Percentiles rank a stretch among this genome's conserved stretches.
Conservation (phyloP, 1,140 invertebrate species). For the Apis mellifera region DNA sequence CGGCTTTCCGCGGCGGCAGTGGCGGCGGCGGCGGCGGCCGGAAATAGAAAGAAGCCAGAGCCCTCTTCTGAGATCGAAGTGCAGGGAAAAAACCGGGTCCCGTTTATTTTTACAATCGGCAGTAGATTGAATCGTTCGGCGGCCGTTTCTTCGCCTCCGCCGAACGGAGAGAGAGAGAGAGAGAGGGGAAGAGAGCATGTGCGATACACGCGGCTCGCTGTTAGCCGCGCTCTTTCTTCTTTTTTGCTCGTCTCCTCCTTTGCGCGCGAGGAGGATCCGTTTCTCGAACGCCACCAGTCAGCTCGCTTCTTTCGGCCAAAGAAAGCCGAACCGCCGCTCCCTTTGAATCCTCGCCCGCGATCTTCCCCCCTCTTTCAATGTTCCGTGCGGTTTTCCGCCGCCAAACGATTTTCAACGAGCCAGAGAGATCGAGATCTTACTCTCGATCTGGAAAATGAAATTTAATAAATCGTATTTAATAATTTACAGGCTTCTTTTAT, state of each 20-base stretch:
- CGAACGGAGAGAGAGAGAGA: background rate
- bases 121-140: conserved; percentile 71
- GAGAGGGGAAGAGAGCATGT: conserved; percentile 61
- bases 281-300: conserved; percentile 31
- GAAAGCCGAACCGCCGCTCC: conserved; percentile 41
- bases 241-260: conserved; percentile 73
- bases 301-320: background rate
- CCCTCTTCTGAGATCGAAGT: conserved; percentile 67
- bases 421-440: no score
- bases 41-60: conserved; percentile 60
- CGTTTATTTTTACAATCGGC: conserved; percentile 74
- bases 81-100: conserved; percentile 44
- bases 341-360: conserved; percentile 62
- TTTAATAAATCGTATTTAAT: no score
- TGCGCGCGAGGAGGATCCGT: conserved; percentile 62
- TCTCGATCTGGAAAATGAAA: no score
- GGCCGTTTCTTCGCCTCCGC: conserved; percentile 28
- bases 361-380: conserved; percentile 17
- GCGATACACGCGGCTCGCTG: conserved; percentile 71
- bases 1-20: conserved; percentile 25
- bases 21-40: conserved; percentile 34
- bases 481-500: no score
- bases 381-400: conserved; percentile 1
- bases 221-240: conserved; percentile 46
- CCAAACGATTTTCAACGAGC: conserved; percentile 13